Evolutionary conservation across 23 tunicate species (phyloP).

Genomic region (Halocynthia aurantium): DNA sequence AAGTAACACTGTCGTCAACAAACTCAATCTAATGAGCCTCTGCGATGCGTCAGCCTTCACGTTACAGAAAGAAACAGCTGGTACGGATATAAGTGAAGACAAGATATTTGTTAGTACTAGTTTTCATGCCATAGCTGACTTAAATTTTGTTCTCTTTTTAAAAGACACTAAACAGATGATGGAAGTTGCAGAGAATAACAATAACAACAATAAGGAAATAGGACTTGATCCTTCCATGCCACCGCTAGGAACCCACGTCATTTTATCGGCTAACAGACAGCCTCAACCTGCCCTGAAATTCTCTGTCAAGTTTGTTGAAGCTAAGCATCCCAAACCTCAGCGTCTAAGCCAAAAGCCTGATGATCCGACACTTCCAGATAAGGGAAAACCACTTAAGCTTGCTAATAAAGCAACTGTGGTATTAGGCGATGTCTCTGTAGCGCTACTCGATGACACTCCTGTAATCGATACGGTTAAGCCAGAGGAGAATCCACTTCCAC

Average conservation of each 20-base stretch:
- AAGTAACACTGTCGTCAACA: conserved; percentile 52
- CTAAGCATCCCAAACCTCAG: neutral
- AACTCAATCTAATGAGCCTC: conserved; percentile 57
- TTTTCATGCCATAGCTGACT: too few species aligned
- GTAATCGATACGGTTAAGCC: neutral
- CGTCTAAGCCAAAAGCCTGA: neutral
- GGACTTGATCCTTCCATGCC: too few species aligned
- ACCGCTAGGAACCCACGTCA: too few species aligned
- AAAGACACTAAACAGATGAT: neutral
- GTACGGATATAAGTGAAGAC: neutral
- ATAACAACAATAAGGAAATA: neutral
- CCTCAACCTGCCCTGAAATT: neutral
- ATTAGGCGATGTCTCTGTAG: conserved; percentile 8
- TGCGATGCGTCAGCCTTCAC: conserved; percentile 24
- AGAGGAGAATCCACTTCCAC: conserved; percentile 12
- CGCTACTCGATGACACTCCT: conserved; percentile 5
- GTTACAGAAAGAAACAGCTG: too few species aligned
- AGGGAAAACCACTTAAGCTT: neutral
- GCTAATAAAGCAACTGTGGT: conserved; percentile 12
- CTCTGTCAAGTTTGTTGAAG: neutral
- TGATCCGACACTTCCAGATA: neutral
- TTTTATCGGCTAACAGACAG: too few species aligned
- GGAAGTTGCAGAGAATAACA: neutral
- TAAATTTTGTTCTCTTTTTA: too few species aligned
- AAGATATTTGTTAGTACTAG: neutral